Conservation (phyloP, 2,113 vertebrate species). For the Benthochromis sp. region DNA sequence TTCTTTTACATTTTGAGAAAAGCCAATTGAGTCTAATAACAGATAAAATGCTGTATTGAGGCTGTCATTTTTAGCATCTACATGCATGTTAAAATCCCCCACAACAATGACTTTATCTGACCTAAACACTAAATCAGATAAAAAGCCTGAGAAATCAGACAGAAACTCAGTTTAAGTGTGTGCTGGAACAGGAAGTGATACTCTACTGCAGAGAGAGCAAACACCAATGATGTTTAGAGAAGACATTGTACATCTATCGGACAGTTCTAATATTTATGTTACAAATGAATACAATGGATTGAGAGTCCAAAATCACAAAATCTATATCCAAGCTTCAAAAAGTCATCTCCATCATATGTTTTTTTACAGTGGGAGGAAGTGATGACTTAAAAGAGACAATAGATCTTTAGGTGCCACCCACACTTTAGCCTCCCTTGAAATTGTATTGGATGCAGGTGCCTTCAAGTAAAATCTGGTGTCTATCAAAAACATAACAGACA, state of each 20-base stretch:
- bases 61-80: background rate
- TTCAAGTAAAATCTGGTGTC: background rate
- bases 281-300: background rate
- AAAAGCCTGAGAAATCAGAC: background rate
- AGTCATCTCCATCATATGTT: background rate
- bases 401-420: background rate
- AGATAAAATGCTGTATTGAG: background rate
- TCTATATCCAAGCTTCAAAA: background rate
- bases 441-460: background rate
- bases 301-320: background rate
- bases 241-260: background rate
- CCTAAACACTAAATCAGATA: background rate
- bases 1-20: background rate
- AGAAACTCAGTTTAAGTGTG: background rate
- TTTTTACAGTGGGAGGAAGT: background rate
- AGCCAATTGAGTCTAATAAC: background rate
- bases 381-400: background rate
- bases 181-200: background rate
- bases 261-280: background rate
- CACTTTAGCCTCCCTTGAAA: background rate
- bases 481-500: background rate
- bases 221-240: background rate
- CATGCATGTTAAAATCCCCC: background rate
- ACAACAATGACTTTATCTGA: background rate
- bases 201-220: background rate